These are phyloP conservation scores for Eulemur mongoz DNA, from an alignment of 2,797 vertebrate species.

Conservation along the genomic window DNA sequence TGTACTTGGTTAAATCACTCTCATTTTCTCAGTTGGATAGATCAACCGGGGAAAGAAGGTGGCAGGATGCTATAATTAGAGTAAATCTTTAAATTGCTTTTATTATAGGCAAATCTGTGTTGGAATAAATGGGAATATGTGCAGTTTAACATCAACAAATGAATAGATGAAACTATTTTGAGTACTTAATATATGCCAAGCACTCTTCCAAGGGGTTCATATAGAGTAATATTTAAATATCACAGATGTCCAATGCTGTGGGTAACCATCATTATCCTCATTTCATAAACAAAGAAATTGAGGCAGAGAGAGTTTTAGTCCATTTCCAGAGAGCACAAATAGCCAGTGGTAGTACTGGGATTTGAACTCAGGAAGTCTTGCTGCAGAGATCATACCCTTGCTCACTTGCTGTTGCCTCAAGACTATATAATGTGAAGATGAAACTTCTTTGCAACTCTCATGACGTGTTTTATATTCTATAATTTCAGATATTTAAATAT, in stretches of 20 bases:
- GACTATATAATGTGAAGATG: background rate
- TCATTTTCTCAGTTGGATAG: conserved; percentile 2
- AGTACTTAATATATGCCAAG: background rate
- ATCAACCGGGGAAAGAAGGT: background rate
- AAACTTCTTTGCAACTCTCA: background rate
- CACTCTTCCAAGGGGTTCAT: background rate
- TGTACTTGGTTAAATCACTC: conserved; percentile 1
- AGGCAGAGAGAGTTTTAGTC: background rate
- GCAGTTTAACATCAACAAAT: background rate
- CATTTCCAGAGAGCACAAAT: background rate
- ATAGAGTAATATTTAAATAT: background rate
- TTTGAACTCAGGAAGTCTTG: background rate
- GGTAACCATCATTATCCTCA: background rate
- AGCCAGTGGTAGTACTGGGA: background rate
- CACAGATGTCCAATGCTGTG: background rate
- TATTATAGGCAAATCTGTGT: conserved; percentile 9
- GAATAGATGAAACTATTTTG: background rate
- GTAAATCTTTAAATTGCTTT: conserved; percentile 36
- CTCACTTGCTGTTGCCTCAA: background rate
- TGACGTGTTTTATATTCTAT: background rate
- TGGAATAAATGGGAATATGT: background rate
- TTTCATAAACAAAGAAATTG: background rate
- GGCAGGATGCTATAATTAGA: background rate
- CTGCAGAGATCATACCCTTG: background rate
- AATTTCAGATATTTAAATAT: background rate